These are phyloP conservation scores for Ginglymostoma cirratum DNA, from an alignment of 2,113 vertebrate genomes.

Conservation along the genomic window DNA sequence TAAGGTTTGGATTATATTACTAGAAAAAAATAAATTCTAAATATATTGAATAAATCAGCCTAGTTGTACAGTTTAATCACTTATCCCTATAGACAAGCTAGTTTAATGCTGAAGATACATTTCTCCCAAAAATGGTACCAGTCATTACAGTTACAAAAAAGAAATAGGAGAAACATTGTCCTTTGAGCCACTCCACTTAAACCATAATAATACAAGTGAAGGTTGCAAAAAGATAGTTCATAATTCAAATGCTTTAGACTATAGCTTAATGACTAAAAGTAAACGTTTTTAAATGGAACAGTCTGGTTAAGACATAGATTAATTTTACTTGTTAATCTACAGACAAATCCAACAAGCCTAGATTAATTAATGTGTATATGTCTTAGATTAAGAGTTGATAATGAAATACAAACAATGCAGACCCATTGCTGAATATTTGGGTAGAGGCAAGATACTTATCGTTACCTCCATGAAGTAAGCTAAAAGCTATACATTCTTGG, in stretches of 20 bases:
- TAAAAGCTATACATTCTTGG: no score
- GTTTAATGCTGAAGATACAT: background rate
- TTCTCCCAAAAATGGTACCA: background rate
- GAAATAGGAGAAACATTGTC: background rate
- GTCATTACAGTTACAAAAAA: no score
- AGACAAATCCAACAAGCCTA: no score
- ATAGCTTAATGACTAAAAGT: background rate
- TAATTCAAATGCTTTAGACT: background rate
- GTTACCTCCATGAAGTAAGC: no score
- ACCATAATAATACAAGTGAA: background rate
- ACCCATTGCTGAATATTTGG: no score
- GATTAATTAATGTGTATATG: no score
- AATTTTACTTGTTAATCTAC: background rate
- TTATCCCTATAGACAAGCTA: background rate
- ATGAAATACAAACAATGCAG: no score
- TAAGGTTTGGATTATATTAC: background rate
- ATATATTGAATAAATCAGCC: background rate
- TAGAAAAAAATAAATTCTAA: background rate
- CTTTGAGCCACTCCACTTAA: background rate
- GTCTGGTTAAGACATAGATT: background rate
- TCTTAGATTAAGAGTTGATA: no score
- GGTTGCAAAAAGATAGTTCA: background rate
- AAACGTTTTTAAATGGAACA: background rate
- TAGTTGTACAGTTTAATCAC: background rate
- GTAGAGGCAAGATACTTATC: no score